A percentile compares a stretch with the other conserved stretches of the same genome.
Evolutionary conservation across 2,113 vertebrate genomes (phyloP).

Genomic region (Cochlearius cochlearius): DNA sequence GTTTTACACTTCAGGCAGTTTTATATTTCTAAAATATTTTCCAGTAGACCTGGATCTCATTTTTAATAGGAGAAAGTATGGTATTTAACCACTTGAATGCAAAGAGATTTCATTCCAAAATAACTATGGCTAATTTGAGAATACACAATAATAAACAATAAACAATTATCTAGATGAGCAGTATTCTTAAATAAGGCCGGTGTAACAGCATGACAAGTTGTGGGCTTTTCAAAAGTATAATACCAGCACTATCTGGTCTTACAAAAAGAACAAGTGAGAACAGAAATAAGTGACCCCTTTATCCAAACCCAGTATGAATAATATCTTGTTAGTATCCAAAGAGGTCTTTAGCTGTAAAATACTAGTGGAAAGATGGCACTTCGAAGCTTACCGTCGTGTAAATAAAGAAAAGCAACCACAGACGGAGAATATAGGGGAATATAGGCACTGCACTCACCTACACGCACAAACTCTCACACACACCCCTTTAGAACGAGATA

Average conservation of each 20-base stretch:
- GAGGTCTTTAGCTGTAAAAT: neutral
- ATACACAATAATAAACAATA: constrained; percentile 9
- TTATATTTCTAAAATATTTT: constrained; percentile 20
- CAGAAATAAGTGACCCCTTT: neutral
- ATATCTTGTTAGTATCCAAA: neutral
- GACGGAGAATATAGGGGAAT: neutral
- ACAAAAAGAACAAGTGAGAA: neutral
- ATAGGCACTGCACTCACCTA: neutral
- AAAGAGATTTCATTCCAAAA: constrained; percentile 35
- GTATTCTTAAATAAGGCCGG: neutral
- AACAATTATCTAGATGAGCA: neutral
- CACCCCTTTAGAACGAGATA: neutral
- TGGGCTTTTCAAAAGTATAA: neutral
- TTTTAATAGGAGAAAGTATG: constrained; percentile 21
- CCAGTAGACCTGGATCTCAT: neutral
- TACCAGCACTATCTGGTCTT: neutral
- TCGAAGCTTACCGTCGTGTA: neutral
- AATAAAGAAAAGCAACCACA: neutral
- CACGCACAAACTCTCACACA: neutral
- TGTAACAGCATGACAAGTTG: neutral
- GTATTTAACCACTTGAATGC: constrained; percentile 28
- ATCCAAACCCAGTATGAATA: neutral
- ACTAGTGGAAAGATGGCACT: neutral
- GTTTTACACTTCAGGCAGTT: constrained; percentile 46
- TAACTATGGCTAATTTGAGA: constrained; percentile 50